These are phyloP conservation scores for Callopanchax toddi DNA, from an alignment of 2,113 vertebrate species.

Conservation along the genomic window DNA sequence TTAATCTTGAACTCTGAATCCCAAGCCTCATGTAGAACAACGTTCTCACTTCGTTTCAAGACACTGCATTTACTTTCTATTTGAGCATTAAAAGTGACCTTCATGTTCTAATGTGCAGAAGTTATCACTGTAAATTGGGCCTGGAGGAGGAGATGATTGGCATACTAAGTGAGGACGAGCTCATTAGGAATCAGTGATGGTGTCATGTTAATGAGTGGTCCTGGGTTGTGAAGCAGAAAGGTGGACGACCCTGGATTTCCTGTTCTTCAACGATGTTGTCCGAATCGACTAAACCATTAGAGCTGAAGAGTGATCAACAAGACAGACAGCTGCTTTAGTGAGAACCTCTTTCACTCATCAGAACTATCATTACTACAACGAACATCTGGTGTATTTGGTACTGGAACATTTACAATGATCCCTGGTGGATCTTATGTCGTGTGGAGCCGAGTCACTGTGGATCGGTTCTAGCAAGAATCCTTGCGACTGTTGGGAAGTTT, in stretches of 20 bases:
- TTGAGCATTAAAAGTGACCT: not conserved
- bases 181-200: constrained; percentile 30
- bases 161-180: constrained; percentile 14
- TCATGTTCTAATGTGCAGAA: not conserved
- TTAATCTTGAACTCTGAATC: constrained; percentile 6
- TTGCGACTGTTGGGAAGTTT: not conserved
- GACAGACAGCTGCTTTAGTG: constrained; percentile 33
- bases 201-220: constrained; percentile 11
- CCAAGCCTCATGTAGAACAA: not conserved
- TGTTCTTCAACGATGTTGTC: constrained; percentile 43
- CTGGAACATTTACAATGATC: not conserved
- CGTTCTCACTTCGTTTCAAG: not conserved
- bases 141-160: constrained; percentile 7
- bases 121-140: not conserved
- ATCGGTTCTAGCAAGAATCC: too few relatives aligned
- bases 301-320: constrained; percentile 45
- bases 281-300: constrained; percentile 65
- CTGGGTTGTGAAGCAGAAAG: constrained; percentile 24
- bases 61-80: not conserved
- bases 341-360: constrained; percentile 18
- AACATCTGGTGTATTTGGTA: not conserved
- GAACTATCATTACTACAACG: not conserved
- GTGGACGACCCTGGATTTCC: constrained; percentile 54
- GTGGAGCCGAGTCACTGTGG: not conserved
- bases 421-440: not conserved